Conservation (phyloP, 2,113 vertebrate genomes). For the Corythaeola cristata region DNA sequence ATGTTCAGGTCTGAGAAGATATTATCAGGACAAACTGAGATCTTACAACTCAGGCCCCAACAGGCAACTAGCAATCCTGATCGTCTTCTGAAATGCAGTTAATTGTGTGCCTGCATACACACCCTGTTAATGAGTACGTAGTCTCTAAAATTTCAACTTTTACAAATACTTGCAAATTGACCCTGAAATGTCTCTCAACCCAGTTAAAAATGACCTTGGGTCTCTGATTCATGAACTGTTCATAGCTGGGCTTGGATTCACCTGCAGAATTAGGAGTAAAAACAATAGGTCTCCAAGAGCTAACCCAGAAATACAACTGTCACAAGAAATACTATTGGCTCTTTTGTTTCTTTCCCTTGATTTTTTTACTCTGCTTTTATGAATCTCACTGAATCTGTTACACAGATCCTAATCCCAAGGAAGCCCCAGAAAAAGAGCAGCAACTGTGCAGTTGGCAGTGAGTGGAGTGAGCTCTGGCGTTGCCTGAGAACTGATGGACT, state of each 20-base stretch:
- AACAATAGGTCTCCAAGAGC: not conserved
- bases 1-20: constrained; percentile 5
- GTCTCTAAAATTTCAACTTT: not conserved
- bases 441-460: not conserved
- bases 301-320: not conserved
- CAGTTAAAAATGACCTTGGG: not conserved
- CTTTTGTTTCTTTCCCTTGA: not conserved
- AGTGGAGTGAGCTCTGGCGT: accelerated
- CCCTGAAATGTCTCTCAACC: not conserved
- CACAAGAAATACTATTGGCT: not conserved
- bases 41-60: constrained; percentile 31
- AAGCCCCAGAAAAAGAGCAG: not conserved
- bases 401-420: not conserved
- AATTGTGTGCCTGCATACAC: constrained; percentile 23
- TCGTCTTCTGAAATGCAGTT: not conserved
- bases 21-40: not conserved
- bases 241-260: not conserved
- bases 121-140: not conserved
- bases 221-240: not conserved
- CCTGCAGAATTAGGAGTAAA: not conserved
- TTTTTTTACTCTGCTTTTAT: not conserved
- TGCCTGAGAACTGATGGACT: not conserved
- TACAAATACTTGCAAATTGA: not conserved
- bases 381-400: not conserved
- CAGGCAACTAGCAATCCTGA: constrained; percentile 17